Base-by-base conservation (phyloP, 2,888 invertebrate species). In the Cryptocephalus moraei region DNA sequence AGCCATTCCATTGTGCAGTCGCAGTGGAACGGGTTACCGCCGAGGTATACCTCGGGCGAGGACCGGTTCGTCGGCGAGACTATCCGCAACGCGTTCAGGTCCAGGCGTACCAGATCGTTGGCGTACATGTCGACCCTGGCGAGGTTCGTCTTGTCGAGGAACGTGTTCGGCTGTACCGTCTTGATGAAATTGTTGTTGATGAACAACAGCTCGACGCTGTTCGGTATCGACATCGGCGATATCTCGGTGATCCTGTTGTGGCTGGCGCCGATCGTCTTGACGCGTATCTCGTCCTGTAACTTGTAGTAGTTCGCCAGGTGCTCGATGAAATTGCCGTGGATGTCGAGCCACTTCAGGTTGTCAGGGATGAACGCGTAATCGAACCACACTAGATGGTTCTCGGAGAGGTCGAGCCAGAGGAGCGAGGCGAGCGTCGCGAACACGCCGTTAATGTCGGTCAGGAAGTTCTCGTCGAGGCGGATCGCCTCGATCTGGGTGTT, bases 1-100 rank as follows among this genome's bases (percentile, higher is more conserved):
- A 93, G 73, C 94, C 94, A 95, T 69, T 92, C 92, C 91, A 94
- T 91, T 52, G 86, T 84, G 73, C 95, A 94, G 67, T 93, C 91
- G 73, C 94, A 95, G 62, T 88, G 84, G 72, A 94, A 91, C 10
- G 94, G 93, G 71, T 95, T 95, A 42, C 89, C 90, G 52, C 90
- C 91, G 56, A 94, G 77, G 69, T 90, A 91, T 70, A 94, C 88
- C 68, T 92, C 90, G 0, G 92, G 91, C 56, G 90, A 74, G 11
- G 81, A 78, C 64, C 83, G 83, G 58, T 84, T 84, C 42, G 74
- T 75, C 12, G 84, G 79, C 59, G 82, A 78, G n/a, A 84, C 79
- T 56, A 91, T 76, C 47, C 89, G 79, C 57, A 92, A 73, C 55
- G 90, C 83, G 62, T 87, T 86, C 59, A 91, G 71, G 58, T 91